Percentiles rank a stretch among this genome's conserved stretches.
Conservation (phyloP, 2,113 vertebrate species). For the Lepisosteus osseus region DNA sequence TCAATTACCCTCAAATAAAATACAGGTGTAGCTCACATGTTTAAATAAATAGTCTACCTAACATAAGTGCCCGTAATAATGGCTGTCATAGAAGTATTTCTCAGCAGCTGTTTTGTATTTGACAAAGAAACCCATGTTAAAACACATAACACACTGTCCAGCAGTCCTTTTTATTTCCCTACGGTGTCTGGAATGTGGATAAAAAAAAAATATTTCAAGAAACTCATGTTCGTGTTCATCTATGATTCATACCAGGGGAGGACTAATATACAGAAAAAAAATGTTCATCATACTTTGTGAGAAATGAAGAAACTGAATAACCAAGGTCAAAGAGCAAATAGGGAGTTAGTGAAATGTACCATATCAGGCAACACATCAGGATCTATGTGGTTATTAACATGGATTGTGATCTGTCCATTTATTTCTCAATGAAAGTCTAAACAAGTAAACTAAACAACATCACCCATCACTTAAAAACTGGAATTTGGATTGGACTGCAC, state of each 20-base stretch:
- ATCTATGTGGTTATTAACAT: too few species aligned
- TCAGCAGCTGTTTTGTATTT: conserved; percentile 1
- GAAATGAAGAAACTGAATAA: too few species aligned
- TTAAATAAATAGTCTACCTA: conserved; percentile 7
- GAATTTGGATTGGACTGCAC: too few species aligned
- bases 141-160: not conserved
- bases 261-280: not conserved
- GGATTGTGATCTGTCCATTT: too few species aligned
- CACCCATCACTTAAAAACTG: too few species aligned
- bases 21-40: not conserved
- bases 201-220: not conserved
- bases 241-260: not conserved
- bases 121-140: not conserved
- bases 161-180: not conserved
- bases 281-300: not conserved
- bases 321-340: too few species aligned
- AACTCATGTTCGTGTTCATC: not conserved
- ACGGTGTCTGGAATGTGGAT: not conserved
- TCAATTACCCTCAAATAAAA: conserved; percentile 2
- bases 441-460: too few species aligned
- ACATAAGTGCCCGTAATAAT: not conserved
- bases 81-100: not conserved
- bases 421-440: too few species aligned
- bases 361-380: too few species aligned
- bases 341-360: too few species aligned